Conservation (phyloP, 53 echinoderm and acorn worm species). For the Paracentrotus lividus region DNA sequence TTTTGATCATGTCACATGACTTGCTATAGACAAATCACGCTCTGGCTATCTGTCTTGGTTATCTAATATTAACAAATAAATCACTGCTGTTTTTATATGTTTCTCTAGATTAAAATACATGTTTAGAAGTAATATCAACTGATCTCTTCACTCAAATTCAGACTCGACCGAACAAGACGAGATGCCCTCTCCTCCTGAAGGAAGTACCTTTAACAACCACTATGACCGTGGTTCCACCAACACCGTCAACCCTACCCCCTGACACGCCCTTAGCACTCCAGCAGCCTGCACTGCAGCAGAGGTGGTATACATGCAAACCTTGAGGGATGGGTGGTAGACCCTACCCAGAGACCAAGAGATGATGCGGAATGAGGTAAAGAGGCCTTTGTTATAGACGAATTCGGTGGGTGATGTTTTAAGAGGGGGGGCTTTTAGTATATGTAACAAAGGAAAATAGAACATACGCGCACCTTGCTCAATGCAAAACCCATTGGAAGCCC, state of each 20-base stretch:
- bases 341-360: slow-evolving; percentile 82
- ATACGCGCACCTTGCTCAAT: no score
- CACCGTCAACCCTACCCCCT: slow-evolving; percentile 43
- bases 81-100: no score
- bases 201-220: slow-evolving; percentile 59
- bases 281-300: slow-evolving; percentile 61
- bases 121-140: no score
- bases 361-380: slow-evolving; percentile 79
- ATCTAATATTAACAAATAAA: no score
- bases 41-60: no score
- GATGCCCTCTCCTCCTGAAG: slow-evolving; percentile 80
- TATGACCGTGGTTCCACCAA: slow-evolving; percentile 46
- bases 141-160: slow-evolving; percentile 22
- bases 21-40: no score
- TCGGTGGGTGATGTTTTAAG: no score
- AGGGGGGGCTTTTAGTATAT: no score
- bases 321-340: slow-evolving; percentile 93
- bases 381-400: not conserved
- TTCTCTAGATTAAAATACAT: no score
- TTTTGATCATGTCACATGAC: no score
- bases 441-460: no score
- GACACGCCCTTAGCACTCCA: slow-evolving; percentile 52
- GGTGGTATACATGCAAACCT: slow-evolving; percentile 94
- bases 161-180: slow-evolving; percentile 87
- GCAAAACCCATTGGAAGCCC: no score